Conservation (phyloP, 2,888 invertebrate genomes). For the Heliconius ethilla region DNA sequence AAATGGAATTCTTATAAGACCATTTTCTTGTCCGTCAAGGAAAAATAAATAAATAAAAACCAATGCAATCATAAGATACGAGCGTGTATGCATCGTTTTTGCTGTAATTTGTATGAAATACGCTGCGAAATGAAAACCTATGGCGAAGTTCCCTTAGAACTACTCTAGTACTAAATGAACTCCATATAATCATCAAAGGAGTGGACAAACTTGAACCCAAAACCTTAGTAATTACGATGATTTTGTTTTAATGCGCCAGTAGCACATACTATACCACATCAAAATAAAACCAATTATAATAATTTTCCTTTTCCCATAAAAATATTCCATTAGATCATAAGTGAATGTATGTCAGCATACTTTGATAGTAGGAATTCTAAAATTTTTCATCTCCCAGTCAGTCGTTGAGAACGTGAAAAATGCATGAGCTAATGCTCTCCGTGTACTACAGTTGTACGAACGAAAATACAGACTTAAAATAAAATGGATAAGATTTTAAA, state of each 20-base stretch:
- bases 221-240: no score
- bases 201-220: no score
- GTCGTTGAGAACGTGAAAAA: constrained; percentile 63
- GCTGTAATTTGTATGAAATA: no score
- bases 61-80: no score
- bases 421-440: constrained; percentile 64
- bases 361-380: constrained; percentile 39
- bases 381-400: constrained; percentile 34
- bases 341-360: constrained; percentile 16
- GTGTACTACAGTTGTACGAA: constrained; percentile 33
- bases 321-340: neutral
- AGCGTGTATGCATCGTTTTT: no score
- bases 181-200: no score
- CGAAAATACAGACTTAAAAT: neutral
- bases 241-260: neutral
- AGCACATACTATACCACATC: neutral
- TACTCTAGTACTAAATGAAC: no score
- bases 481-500: neutral
- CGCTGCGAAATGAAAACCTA: no score
- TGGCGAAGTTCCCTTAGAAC: no score
- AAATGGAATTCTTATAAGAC: no score
- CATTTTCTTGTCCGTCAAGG: no score
- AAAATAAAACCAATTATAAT: neutral
- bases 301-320: neutral
- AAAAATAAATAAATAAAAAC: no score